Percentiles rank a stretch among this genome's conserved stretches.
phyloP scores from a whole-genome alignment of 1,140 invertebrate genomes.

The Bombyx mandarina region DNA sequence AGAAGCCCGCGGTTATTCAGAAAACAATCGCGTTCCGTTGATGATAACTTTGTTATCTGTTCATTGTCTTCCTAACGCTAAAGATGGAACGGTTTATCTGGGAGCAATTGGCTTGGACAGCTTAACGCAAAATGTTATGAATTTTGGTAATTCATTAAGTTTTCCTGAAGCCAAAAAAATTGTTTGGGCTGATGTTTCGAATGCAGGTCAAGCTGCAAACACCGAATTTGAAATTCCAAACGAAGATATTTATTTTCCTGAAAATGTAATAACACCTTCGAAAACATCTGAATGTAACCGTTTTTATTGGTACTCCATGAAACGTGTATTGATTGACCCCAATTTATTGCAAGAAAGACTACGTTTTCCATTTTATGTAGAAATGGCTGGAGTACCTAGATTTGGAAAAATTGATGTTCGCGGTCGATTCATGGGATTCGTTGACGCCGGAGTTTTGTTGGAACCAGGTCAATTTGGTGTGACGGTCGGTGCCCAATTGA shows the following conservation, averaged over 20 bases:
- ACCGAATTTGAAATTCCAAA: constrained; percentile 29
- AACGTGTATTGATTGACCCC: constrained; percentile 41
- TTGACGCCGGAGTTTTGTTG: constrained; percentile 44
- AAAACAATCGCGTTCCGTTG: constrained; percentile 27
- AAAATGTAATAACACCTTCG: constrained; percentile 19
- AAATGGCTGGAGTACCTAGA: constrained; percentile 51
- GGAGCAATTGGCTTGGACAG: constrained; percentile 37
- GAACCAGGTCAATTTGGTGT: constrained; percentile 43
- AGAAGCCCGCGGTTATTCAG: constrained; percentile 13
- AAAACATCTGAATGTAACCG: constrained; percentile 25
- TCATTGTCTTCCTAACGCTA: constrained; percentile 44
- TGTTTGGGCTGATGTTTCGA: constrained; percentile 41
- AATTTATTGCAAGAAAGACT: constrained; percentile 26
- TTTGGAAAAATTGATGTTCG: constrained; percentile 47
- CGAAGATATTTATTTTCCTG: constrained; percentile 42
- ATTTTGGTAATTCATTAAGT: constrained; percentile 52
- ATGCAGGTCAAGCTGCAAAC: constrained; percentile 32
- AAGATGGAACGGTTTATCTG: constrained; percentile 45
- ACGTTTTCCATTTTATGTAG: constrained; percentile 33
- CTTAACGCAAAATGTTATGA: constrained; percentile 22
- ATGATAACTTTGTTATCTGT: constrained; percentile 47
- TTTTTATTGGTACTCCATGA: constrained; percentile 56
- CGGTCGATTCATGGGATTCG: constrained; percentile 46
- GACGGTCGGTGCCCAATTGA: constrained; percentile 36
- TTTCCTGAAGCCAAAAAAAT: constrained; percentile 27